A percentile compares a stretch with the other conserved stretches of the same genome.
Conservation (phyloP, 2,888 invertebrate genomes). For the Cecidostiba fungosa region DNA sequence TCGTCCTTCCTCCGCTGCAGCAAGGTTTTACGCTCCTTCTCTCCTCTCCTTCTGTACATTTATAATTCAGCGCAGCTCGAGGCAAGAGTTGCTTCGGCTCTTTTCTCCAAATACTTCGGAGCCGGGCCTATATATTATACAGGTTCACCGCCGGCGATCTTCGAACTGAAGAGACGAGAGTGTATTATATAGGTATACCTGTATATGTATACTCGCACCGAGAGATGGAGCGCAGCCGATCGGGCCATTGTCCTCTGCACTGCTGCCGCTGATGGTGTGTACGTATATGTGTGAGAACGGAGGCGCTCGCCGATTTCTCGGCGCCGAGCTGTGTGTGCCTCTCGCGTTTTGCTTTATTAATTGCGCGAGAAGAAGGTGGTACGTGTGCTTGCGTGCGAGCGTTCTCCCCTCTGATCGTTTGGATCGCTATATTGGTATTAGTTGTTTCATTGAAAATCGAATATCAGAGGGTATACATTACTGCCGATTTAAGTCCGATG, state of each 20-base stretch:
- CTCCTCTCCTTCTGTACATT: background rate
- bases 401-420: too few relatives aligned
- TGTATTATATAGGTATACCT: background rate
- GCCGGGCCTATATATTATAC: background rate
- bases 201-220: background rate
- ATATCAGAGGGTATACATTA: background rate
- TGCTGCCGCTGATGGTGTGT: background rate
- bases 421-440: too few relatives aligned
- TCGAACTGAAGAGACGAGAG: background rate
- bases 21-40: constrained; percentile 17
- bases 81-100: constrained; percentile 7
- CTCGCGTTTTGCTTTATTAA: constrained; percentile 29
- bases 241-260: constrained; percentile 57
- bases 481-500: background rate
- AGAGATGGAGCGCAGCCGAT: constrained; percentile 24
- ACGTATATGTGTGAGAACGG: constrained; percentile 30
- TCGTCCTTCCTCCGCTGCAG: constrained; percentile 17
- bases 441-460: background rate
- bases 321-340: background rate
- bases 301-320: constrained; percentile 35
- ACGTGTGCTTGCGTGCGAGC: background rate
- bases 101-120: constrained; percentile 45
- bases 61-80: background rate
- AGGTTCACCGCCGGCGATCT: constrained; percentile 20
- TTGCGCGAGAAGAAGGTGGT: background rate